phyloP scores from a whole-genome alignment of 2,888 invertebrate species.

The Chaetogeoica ovagalla region DNA sequence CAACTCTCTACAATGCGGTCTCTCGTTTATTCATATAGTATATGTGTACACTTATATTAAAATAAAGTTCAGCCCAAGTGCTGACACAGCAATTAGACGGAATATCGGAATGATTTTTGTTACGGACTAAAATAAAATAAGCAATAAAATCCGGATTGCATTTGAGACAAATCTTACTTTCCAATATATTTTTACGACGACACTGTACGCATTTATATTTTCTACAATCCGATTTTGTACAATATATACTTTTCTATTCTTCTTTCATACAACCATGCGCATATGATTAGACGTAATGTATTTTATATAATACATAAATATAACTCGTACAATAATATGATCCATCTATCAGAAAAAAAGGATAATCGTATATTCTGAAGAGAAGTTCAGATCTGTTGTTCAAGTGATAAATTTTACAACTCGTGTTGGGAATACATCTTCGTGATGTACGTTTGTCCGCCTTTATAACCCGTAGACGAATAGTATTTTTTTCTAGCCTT shows the following conservation, averaged over 20 bases:
- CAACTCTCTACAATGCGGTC: not conserved
- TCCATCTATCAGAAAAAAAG: conserved; percentile 22
- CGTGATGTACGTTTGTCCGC: not conserved
- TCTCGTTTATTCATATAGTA: not conserved
- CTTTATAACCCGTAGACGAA: not conserved
- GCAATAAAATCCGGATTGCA: conserved; percentile 40
- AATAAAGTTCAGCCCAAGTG: not conserved
- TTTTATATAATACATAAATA: not conserved
- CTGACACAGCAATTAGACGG: conserved; percentile 30
- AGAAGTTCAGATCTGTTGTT: conserved; percentile 34
- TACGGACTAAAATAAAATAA: conserved; percentile 24
- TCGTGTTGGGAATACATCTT: not conserved
- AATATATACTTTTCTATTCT: not conserved
- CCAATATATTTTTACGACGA: conserved; percentile 42
- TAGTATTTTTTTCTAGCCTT: conserved; percentile 17
- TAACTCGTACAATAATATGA: conserved; percentile 21
- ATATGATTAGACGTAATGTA: conserved; percentile 24
- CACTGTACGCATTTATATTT: conserved; percentile 22
- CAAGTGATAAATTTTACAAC: conserved; percentile 40
- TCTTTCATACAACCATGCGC: not conserved
- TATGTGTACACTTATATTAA: conserved; percentile 10
- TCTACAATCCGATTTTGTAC: conserved; percentile 1
- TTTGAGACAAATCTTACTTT: conserved; percentile 37
- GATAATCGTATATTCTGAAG: conserved; percentile 18
- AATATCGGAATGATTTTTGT: conserved; percentile 22